phyloP scores from a whole-genome alignment of 2,113 vertebrate species.

The Sterna hirundo region DNA sequence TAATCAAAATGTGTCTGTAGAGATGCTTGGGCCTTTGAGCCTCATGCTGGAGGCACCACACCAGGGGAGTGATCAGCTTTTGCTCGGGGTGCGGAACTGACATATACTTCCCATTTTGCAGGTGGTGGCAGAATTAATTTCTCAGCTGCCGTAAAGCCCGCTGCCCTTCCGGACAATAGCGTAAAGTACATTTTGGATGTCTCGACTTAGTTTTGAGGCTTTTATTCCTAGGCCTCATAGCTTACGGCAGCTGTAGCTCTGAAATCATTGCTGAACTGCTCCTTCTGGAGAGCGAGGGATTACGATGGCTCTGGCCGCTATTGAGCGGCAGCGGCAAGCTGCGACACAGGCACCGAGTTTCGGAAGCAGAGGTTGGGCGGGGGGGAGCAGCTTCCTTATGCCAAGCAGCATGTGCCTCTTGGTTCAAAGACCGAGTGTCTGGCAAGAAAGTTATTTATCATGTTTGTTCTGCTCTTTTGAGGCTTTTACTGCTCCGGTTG shows the following conservation, averaged over 20 bases:
- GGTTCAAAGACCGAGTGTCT: background rate
- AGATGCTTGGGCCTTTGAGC: background rate
- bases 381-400: background rate
- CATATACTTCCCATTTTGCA: background rate
- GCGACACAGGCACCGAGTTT: background rate
- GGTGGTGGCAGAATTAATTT: background rate
- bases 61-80: background rate
- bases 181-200: background rate
- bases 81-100: rapidly evolving
- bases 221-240: background rate
- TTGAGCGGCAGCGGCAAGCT: rapidly evolving
- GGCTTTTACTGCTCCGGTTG: background rate
- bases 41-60: rapidly evolving
- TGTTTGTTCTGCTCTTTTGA: slow-evolving; percentile 11
- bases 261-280: background rate
- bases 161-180: background rate
- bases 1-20: rapidly evolving
- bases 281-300: background rate
- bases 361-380: background rate
- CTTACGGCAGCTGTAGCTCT: background rate
- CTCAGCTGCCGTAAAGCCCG: background rate
- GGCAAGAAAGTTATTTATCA: background rate
- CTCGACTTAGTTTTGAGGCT: background rate
- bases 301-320: rapidly evolving
- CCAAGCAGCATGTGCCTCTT: background rate